Evolutionary conservation across 2,888 invertebrate species (phyloP), one percentile per base, ranked within the genome.

Genomic region (Ichneumoninae sp.): DNA sequence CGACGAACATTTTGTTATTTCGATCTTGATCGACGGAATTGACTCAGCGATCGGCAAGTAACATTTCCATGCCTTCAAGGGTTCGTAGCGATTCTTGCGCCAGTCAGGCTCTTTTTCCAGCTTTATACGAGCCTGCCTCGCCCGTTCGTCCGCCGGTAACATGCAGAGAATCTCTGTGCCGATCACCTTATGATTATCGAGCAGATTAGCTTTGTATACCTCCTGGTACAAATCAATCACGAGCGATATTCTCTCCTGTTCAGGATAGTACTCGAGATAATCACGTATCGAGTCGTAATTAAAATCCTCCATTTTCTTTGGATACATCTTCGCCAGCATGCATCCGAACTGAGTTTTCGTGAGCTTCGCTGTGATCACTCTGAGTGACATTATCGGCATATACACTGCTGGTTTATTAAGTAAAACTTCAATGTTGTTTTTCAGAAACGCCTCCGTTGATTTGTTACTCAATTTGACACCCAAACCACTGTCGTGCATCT

Each of bases 41-140:
- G 90, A 81, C 52, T 91, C 91, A 0, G 79, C 8, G 0, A 80
- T 71, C 0, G 90, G 87, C 22, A 93, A 76, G 40, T 91, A 93
- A 79, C 89, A 90, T 22, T 86, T 84, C 93, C 93, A 93, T 0
- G 76, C 84, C 0, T 8, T 4, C 0, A 40, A 16, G 0, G 72
- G 54, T 1, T 79, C 33, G 8, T 0, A 33, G 0, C 10, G 10
- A 1, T 62, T 0, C 0, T n/a, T 7, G 7, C 33, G 69, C 22
- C 76, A 82, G 40, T 84, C 66, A 0, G 71, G 19, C 3, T 83
- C 82, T 4, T 76, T 57, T n/a, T 87, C 75, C 0, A 92, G 10
- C 57, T 91, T 92, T 5, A 85, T 81, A 8, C 85, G 87, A 4
- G 91, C 92, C 22, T 89, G 86, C 3, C 8, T 77, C 0, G 78